Conservation (phyloP, 2,888 invertebrate genomes). For the Elegia similella region DNA sequence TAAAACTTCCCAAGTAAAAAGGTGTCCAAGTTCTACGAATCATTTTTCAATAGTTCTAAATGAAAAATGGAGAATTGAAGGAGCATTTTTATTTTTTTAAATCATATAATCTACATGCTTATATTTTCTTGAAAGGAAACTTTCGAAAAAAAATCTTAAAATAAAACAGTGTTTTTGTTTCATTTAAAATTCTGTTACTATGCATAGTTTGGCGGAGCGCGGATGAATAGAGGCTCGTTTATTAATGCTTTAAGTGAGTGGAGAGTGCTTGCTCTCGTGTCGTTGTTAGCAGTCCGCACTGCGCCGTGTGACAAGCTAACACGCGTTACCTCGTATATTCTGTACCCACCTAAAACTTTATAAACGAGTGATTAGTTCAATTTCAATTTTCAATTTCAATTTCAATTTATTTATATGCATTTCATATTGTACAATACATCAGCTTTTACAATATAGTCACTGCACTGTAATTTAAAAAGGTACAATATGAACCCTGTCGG, state of each 20-base stretch:
- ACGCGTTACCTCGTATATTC: too few species aligned
- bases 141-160: too few species aligned
- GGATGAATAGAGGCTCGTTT: constrained; percentile 15
- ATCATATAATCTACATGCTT: neutral
- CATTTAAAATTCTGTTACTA: constrained; percentile 13
- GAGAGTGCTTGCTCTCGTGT: constrained; percentile 2
- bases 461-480: too few species aligned
- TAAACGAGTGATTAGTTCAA: too few species aligned
- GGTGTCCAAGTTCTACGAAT: constrained; percentile 7
- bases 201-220: neutral
- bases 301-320: constrained; percentile 2
- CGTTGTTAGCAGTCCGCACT: neutral
- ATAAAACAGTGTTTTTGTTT: constrained; percentile 21
- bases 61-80: constrained; percentile 1
- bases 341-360: too few species aligned
- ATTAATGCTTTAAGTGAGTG: constrained; percentile 15
- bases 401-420: too few species aligned
- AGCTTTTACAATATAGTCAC: too few species aligned
- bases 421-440: too few species aligned
- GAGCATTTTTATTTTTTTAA: neutral
- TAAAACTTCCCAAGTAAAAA: constrained; percentile 40
- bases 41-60: constrained; percentile 13
- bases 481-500: too few species aligned
- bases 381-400: too few species aligned
- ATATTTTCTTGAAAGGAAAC: too few species aligned